Base-by-base conservation (phyloP, 2,888 invertebrate species). In the Stenichneumon culpator region DNA sequence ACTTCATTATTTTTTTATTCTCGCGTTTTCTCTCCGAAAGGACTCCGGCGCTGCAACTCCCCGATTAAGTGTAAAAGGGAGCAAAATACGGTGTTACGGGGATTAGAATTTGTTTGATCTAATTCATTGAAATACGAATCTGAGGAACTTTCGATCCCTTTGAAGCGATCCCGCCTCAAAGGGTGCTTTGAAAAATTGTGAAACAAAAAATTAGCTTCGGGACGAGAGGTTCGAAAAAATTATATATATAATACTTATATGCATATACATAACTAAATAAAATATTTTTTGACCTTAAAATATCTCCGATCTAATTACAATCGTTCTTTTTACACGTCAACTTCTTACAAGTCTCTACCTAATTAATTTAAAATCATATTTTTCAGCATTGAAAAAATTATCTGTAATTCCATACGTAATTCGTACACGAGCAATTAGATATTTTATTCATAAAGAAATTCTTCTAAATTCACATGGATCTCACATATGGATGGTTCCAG, bases 1-100 rank as follows among this genome's bases (percentile, higher is more conserved):
- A 52, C 16, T 52, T 67, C 36, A 57, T 25, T 57, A 25, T 28
- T 47, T 60, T 63, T n/a, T n/a, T 74, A 47, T 74, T 60, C 22
- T 14, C 0, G 28, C 28, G 11, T 47, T 68, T 47, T 47, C 22
- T 19, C 16, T 44, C 47, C 0, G 47, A 52, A 65, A 50, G 32
- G 50, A 11, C 28, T 36, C 28, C 39, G 39, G 25, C 39, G 19
- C 54, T 54, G 19, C n/a, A 73, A 19, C 25, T 50, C 28, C n/a
- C 11, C 14, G 39, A 57, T 39, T 32, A 32, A 60, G 32, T 32
- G 60, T 14, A 60, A 60, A 60, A 60, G 60, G 60, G 16, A 14
- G n/a, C 28, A 32, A 28, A 32, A n/a, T 28, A 28, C 60, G 14
- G 28, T 60, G 14, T 16, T 60, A 28, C 4, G 16, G 60, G 16